Conservation (phyloP, 1,140 invertebrate genomes). For the Leptinotarsa defecta region DNA sequence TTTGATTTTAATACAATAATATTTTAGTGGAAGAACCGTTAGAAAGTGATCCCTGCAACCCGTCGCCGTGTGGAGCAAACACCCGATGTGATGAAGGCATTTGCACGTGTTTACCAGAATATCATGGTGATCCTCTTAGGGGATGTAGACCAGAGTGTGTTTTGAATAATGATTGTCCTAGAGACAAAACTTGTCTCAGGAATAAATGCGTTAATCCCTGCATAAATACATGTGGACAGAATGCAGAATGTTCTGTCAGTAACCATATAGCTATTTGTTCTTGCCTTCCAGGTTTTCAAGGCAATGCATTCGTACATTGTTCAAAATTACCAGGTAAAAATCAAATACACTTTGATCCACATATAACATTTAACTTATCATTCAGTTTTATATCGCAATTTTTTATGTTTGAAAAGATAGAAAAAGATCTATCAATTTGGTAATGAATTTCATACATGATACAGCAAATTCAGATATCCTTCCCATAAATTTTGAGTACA, state of each 20-base stretch:
- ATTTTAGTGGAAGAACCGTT: conserved; percentile 55
- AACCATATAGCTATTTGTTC: conserved; percentile 78
- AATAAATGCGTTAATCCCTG: conserved; percentile 76
- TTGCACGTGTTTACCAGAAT: conserved; percentile 69
- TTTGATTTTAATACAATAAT: conserved; percentile 10
- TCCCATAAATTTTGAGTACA: conserved; percentile 45
- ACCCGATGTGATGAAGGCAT: conserved; percentile 72
- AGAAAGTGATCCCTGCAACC: conserved; percentile 67
- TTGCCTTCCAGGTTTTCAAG: conserved; percentile 69
- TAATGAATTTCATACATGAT: conserved; percentile 41
- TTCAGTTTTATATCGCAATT: no score
- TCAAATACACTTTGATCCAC: no score
- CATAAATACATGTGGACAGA: conserved; percentile 69
- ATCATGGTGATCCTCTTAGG: conserved; percentile 67
- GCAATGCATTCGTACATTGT: conserved; percentile 72
- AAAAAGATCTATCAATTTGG: no score
- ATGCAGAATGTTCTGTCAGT: conserved; percentile 73
- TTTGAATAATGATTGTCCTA: conserved; percentile 73
- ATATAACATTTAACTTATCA: no score
- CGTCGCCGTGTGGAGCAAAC: conserved; percentile 78
- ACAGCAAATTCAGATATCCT: conserved; percentile 39
- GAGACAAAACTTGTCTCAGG: conserved; percentile 70
- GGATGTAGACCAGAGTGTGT: conserved; percentile 72
- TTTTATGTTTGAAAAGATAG: no score
- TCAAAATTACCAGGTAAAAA: conserved; percentile 46